These are phyloP conservation scores for Phrynocephalus vlangalii DNA, from an alignment of 2,797 vertebrate genomes.

Conservation along the genomic window DNA sequence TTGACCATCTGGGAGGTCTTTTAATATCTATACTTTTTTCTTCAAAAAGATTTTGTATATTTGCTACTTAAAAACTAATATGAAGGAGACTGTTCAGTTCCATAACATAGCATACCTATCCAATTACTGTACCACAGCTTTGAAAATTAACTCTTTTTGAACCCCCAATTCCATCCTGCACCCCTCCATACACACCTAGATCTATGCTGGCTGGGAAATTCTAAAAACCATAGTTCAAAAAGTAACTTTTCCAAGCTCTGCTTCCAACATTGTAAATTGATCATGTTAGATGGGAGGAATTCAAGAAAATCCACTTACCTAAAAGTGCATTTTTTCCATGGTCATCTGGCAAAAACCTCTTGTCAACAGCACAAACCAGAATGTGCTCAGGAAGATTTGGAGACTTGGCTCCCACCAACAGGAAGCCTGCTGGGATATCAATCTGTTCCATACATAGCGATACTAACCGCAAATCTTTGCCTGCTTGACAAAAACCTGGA, in stretches of 20 bases:
- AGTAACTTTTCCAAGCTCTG: no score
- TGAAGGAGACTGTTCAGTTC: no score
- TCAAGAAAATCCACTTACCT: slow-evolving; percentile 82
- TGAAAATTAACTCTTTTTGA: no score
- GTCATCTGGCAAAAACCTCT: slow-evolving; percentile 96
- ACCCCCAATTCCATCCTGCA: no score
- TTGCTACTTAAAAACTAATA: no score
- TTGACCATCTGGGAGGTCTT: no score
- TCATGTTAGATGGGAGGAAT: slow-evolving; percentile 25
- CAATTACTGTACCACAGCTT: no score
- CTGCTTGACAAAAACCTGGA: slow-evolving; percentile 97
- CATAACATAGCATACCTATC: no score
- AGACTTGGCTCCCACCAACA: slow-evolving; percentile 96
- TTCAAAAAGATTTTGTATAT: neutral
- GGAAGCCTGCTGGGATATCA: slow-evolving; percentile 92
- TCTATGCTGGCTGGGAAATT: neutral
- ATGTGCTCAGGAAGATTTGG: slow-evolving; percentile 95
- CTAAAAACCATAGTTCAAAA: neutral
- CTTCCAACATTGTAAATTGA: slow-evolving; percentile 38
- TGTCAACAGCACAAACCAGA: slow-evolving; percentile 95
- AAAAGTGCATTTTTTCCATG: slow-evolving; percentile 99
- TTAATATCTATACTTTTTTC: neutral
- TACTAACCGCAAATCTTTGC: slow-evolving; percentile 95
- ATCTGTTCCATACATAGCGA: slow-evolving; percentile 92
- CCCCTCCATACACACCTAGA: no score